phyloP scores from a whole-genome alignment of 1,140 invertebrate species.

The Sarcophaga bullata region DNA sequence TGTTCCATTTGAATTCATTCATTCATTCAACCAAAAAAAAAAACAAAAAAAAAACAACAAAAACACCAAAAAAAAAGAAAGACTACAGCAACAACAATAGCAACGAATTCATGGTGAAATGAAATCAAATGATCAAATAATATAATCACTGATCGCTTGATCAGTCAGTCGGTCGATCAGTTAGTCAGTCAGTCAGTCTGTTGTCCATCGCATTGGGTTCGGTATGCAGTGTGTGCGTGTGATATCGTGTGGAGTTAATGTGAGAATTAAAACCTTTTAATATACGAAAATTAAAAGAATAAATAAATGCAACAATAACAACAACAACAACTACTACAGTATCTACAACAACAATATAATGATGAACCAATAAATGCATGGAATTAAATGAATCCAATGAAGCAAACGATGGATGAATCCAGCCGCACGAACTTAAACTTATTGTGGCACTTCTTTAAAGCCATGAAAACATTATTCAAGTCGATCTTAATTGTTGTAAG shows the following conservation, averaged over 20 bases:
- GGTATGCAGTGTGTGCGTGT: conserved; percentile 43
- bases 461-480: not conserved
- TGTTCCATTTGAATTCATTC: not conserved
- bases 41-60: too few relatives aligned
- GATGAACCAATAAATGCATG: conserved; percentile 41
- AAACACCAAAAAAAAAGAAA: too few relatives aligned
- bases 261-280: conserved; percentile 65
- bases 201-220: too few relatives aligned
- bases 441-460: not conserved
- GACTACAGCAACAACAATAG: too few relatives aligned
- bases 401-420: conserved; percentile 23
- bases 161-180: not conserved
- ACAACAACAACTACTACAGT: too few relatives aligned
- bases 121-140: conserved; percentile 10
- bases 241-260: conserved; percentile 65
- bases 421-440: conserved; percentile 16
- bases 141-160: conserved; percentile 17
- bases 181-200: too few relatives aligned
- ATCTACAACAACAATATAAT: conserved; percentile 64
- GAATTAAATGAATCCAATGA: conserved; percentile 62
- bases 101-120: conserved; percentile 25
- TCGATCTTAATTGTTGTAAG: not conserved
- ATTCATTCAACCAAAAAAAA: not conserved
- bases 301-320: not conserved
- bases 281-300: conserved; percentile 41